Evolutionary conservation across 2,113 vertebrate genomes (phyloP), one percentile per base, ranked within the genome.

Genomic region (Xenopus borealis): DNA sequence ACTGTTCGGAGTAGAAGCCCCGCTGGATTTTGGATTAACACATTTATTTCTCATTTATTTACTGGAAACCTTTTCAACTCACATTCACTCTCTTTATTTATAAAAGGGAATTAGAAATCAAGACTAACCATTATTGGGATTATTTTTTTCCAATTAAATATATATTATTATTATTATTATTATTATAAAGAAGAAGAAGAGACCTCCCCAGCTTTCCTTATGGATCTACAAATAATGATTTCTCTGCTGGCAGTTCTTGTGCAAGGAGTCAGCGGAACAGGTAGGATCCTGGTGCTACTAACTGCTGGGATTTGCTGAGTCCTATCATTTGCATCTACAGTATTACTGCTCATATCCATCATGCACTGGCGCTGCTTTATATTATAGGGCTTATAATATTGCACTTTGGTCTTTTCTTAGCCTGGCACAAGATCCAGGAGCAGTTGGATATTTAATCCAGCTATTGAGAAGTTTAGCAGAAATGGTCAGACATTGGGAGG

Each of bases 141-240:
- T 79, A 65, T n/a, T 40, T 20, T 50, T 13, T 72, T 72, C 40
- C 10, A 30, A 30, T 75, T 27, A 23, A 68, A 52, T 2, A 27
- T 27, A 27, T 27, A 27, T 27, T 27, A 27, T 79, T 72, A 8
- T 44, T 16, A 10, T 50, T 50, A 16, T 12, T 50, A 50, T 10
- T 50, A 10, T 50, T 12, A n/a, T n/a, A n/a, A n/a, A n/a, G n/a
- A 16, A 10, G 4, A 50, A 50, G 14, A 50, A 9, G 14, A 50
- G 3, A 50, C 11, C 47, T 50, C 3, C n/a, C 6, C 14, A 11
- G 19, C 27, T 52, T n/a, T 7, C 77, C 85, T 76, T 57, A 98
- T 97, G 96, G 95, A 95, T 86, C 57, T 91, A 65, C 84, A 86
- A 74, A 12, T 91, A 78, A 81, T 94, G 75, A 72, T 95, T 75